Conservation (phyloP, 2,888 invertebrate genomes). For the Cheilosia scutellata region DNA sequence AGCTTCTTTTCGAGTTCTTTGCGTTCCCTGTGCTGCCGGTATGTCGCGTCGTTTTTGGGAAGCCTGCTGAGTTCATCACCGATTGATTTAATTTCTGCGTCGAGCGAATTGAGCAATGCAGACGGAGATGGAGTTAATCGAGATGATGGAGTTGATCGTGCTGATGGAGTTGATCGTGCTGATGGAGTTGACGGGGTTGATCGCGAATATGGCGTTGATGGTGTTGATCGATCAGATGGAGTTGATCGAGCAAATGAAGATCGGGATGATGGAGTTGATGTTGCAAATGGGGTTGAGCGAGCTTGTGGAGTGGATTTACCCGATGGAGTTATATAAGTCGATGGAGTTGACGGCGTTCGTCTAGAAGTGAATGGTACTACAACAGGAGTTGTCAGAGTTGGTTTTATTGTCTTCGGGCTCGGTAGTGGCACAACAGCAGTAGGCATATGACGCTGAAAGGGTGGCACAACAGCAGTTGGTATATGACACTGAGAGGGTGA, state of each 20-base stretch:
- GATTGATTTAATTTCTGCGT: conserved; percentile 24
- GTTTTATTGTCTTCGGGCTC: too few species aligned
- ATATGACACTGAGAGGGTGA: too few species aligned
- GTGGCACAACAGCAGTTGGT: too few species aligned
- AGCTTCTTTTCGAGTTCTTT: conserved; percentile 1
- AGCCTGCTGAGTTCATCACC: neutral
- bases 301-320: too few species aligned
- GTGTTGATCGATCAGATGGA: neutral
- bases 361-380: too few species aligned
- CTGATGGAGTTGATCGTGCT: neutral
- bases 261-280: neutral
- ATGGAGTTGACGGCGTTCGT: too few species aligned
- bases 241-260: neutral
- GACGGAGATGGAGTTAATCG: neutral
- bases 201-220: neutral
- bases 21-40: conserved; percentile 6
- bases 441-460: too few species aligned
- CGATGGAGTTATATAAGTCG: too few species aligned
- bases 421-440: too few species aligned
- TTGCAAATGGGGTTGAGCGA: neutral
- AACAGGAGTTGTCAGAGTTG: too few species aligned
- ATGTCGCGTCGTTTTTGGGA: conserved; percentile 14
- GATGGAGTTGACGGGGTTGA: neutral
- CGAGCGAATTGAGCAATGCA: neutral
- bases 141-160: neutral